phyloP scores from a whole-genome alignment of 2,888 invertebrate species.

The Odontothrips loti region DNA sequence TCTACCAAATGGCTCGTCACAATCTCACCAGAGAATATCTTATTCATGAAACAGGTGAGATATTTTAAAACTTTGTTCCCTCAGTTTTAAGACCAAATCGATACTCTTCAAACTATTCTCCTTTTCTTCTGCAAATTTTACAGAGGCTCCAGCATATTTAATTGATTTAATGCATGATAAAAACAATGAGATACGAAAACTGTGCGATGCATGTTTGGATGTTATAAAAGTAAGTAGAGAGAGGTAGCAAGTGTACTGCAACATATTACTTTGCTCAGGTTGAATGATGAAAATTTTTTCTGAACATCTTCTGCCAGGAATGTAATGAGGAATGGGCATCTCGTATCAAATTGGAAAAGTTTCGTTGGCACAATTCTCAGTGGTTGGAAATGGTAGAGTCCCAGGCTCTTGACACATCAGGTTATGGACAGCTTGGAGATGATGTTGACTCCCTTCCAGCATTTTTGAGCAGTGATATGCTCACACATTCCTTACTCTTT shows the following conservation, averaged over 20 bases:
- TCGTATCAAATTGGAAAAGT: conserved; percentile 88
- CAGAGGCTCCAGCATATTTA: conserved; percentile 90
- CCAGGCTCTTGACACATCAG: conserved; percentile 50
- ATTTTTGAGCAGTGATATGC: conserved; percentile 69
- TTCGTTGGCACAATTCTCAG: conserved; percentile 96
- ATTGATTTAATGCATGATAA: conserved; percentile 98
- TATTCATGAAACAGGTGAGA: conserved; percentile 72
- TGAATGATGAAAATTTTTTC: conserved; percentile 24
- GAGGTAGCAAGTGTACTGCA: neutral
- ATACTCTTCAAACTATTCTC: conserved; percentile 29
- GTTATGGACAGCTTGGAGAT: conserved; percentile 42
- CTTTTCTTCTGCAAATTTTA: conserved; percentile 40
- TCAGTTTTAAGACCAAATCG: conserved; percentile 37
- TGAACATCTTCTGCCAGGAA: conserved; percentile 48
- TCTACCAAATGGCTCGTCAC: conserved; percentile 83
- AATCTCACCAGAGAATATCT: conserved; percentile 73
- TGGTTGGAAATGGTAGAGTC: conserved; percentile 96
- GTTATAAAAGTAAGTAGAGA: conserved; percentile 75
- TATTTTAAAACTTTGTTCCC: conserved; percentile 72
- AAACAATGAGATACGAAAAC: conserved; percentile 85
- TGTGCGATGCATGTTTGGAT: conserved; percentile 93
- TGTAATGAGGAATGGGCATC: conserved; percentile 90
- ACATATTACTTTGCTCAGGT: conserved; percentile 30
- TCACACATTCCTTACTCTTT: conserved; percentile 55
- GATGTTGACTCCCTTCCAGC: conserved; percentile 67